A percentile compares a stretch with the other conserved stretches of the same genome.
phyloP scores from a whole-genome alignment of 1,140 invertebrate species.

The Probaryconus sp. region DNA sequence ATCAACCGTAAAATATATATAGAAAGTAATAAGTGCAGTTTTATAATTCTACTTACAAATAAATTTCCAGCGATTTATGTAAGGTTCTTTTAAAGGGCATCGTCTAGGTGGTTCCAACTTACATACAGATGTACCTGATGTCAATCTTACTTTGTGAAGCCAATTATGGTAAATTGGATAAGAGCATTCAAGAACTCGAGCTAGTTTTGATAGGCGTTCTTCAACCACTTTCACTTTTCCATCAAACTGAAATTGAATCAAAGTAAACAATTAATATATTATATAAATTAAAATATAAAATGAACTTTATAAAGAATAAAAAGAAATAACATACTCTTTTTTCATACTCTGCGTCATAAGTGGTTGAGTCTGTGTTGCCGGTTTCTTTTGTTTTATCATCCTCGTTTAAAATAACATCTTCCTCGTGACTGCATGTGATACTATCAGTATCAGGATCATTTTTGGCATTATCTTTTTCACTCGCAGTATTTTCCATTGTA shows the following conservation, averaged over 20 bases:
- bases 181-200: conserved; percentile 71
- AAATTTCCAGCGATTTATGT: conserved; percentile 76
- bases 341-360: conserved; percentile 31
- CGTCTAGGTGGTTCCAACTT: conserved; percentile 69
- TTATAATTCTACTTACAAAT: conserved; percentile 70
- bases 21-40: conserved; percentile 11
- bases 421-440: too few relatives aligned
- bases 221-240: conserved; percentile 68
- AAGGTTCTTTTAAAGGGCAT: conserved; percentile 69
- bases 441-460: conserved; percentile 34
- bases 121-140: conserved; percentile 69
- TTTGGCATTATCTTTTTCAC: conserved; percentile 1
- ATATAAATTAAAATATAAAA: conserved; percentile 11
- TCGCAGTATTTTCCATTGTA: background rate
- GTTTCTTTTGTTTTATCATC: too few relatives aligned
- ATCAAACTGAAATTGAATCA: conserved; percentile 63
- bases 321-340: conserved; percentile 18
- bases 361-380: too few relatives aligned
- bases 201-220: conserved; percentile 72
- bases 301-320: conserved; percentile 54
- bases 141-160: conserved; percentile 67
- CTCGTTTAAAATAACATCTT: too few relatives aligned
- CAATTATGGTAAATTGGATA: conserved; percentile 74
- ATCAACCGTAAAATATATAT: background rate
- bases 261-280: conserved; percentile 11